Base-by-base conservation (phyloP, 2,113 vertebrate genomes). In the Pollachius pollachius region DNA sequence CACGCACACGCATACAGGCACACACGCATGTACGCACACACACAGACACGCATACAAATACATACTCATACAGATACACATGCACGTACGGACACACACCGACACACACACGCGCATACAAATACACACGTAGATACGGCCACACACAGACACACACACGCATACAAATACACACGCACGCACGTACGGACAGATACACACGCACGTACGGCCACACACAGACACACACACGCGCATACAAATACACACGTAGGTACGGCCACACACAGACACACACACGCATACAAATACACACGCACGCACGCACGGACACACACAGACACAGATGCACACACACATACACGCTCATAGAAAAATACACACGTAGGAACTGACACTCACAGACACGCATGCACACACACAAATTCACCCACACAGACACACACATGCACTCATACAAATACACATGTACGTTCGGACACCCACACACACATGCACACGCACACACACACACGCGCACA, bases 371-470 rank as follows among this genome's bases (percentile, higher is more conserved):
- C 79, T 73, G 73, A 66, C 69, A 52, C 64, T 21, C 67, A 16
- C 67, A 23, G 74, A 41, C 90, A 89, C 80, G 74, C 73, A 66
- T 60, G 23, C 69, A 57, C 64, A 23, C 67, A 16, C 67, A 19
- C 77, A 41, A 90, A 89, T 79, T 74, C 73, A 66, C 69, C 76
- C 64, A 30, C 67, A 16, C 67, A 23, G 74, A 41, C 90, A 89
- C 80, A 75, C 73, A 66, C 69, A 57, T 60, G n/a, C 67, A 16
- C 76, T 25, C 90, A 89, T 64, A 19, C 77, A 41, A 90, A 89
- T 79, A 75, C 73, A 66, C 69, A 57, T 54, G 18, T 64, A 16
- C 67, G 18, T 7, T n/a, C n/a, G n/a, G n/a, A n/a, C n/a, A n/a
- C n/a, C n/a, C n/a, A n/a, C n/a, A n/a, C 76, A 64, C 69, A 54